These are phyloP conservation scores for Ascaphus truei DNA, from an alignment of 2,113 vertebrate species.

Conservation along the genomic window DNA sequence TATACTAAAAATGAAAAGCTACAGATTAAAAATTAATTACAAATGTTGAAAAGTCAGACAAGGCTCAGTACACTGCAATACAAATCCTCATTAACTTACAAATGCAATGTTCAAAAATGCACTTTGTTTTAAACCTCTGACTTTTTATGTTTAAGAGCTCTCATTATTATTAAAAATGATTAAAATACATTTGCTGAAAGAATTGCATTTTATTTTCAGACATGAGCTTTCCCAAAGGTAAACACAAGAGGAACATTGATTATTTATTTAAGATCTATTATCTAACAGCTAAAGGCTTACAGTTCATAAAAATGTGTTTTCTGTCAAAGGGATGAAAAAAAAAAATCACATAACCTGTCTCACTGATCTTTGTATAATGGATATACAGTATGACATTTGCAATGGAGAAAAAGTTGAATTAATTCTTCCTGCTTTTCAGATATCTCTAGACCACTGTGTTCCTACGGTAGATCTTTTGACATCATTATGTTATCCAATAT, in stretches of 20 bases:
- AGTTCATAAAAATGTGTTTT: not conserved
- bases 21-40: slow-evolving; percentile 12
- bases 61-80: not conserved
- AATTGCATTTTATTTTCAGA: not conserved
- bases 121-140: not conserved
- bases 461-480: not conserved
- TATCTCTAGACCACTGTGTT: not conserved
- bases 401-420: no score
- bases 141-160: not conserved
- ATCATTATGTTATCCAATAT: not conserved
- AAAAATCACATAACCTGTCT: no score
- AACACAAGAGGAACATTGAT: not conserved
- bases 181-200: no score
- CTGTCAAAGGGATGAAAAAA: no score
- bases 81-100: not conserved
- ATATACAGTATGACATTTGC: no score
- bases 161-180: not conserved
- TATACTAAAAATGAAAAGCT: not conserved
- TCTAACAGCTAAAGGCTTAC: not conserved
- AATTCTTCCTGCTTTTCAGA: no score
- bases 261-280: not conserved
- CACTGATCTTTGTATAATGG: no score
- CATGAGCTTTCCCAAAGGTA: no score
- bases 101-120: not conserved
- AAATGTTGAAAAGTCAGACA: slow-evolving; percentile 1